Evolutionary conservation across 2,888 invertebrate species (phyloP).

Genomic region (Drosophila formosana): DNA sequence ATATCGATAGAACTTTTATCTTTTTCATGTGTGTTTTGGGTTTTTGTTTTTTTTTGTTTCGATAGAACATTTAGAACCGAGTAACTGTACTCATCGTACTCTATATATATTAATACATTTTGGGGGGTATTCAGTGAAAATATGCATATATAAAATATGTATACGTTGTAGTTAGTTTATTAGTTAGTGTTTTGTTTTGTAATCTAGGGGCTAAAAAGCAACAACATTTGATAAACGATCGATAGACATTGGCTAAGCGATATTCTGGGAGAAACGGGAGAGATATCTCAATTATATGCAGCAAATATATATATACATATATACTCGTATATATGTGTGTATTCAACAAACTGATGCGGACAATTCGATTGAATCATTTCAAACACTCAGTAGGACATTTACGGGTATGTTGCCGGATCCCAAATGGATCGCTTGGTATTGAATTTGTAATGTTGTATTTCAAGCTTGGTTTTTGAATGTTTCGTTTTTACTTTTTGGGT

Average conservation of each 20-base stretch:
- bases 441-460: slow-evolving; percentile 11
- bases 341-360: slow-evolving; percentile 5
- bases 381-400: slow-evolving; percentile 18
- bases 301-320: slow-evolving; percentile 3
- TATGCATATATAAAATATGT: slow-evolving; percentile 31
- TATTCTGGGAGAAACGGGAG: not conserved
- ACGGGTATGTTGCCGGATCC: slow-evolving; percentile 2
- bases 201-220: slow-evolving; percentile 8
- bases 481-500: not conserved
- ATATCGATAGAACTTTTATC: slow-evolving; percentile 12
- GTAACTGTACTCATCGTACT: slow-evolving; percentile 11
- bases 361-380: slow-evolving; percentile 14
- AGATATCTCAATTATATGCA: slow-evolving; percentile 1
- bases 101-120: slow-evolving; percentile 7
- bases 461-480: not conserved
- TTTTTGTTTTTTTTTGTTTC: not conserved
- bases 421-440: no score
- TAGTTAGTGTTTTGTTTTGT: not conserved
- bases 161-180: slow-evolving; percentile 2
- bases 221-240: slow-evolving; percentile 12
- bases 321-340: slow-evolving; percentile 1
- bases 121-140: slow-evolving; percentile 9
- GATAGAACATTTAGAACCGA: slow-evolving; percentile 9
- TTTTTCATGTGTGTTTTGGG: not conserved
- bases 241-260: slow-evolving; percentile 17